Base-by-base conservation (phyloP, 2,113 vertebrate genomes). In the Nycticryphes semicollaris region DNA sequence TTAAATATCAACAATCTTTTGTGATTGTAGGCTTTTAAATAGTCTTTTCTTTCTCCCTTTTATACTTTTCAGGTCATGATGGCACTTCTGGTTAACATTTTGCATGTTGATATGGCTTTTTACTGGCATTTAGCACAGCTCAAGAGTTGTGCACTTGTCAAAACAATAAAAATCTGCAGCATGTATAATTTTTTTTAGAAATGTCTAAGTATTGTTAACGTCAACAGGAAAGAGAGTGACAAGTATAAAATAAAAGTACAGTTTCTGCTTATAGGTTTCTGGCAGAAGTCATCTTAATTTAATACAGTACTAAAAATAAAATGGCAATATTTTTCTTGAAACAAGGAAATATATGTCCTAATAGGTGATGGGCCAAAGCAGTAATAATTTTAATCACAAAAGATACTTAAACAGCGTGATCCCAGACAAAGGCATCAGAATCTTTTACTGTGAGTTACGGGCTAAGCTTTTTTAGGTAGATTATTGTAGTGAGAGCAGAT, bases 401-500 rank as follows among this genome's bases (percentile, higher is more conserved):
- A 92, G 86, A 91, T 88, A 89, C 37, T 96, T 96, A 95, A 95
- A 94, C 89, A 96, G 91, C 92, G 57, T 94, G 93, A 93, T 93
- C 56, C 56, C 67, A 95, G 85, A 94, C 87, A 96, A 97, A 96
- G 78, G 64, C 37, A 97, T 96, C 89, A 85, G 77, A 96, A 90
- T 95, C 24, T 93, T 97, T 97, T 97, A 94, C 91, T 94, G 68
- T 97, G 80, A 96, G n/a, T 95, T 95, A 97, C 76, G 91, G 86
- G 89, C 30, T 93, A 81, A 92, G 83, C 89, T 93, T 97, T 96
- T 96, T 96, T 97, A 91, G 64, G 92, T 90, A 92, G 94, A 94
- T 92, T 96, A 96, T 97, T 96, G 84, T 95, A 94, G 96, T 59
- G 97, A 97, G 94, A 98, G 91, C 98, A 98, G 98, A 98, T 98